Base-by-base conservation (phyloP, 2,113 vertebrate genomes). In the Crocuta crocuta region DNA sequence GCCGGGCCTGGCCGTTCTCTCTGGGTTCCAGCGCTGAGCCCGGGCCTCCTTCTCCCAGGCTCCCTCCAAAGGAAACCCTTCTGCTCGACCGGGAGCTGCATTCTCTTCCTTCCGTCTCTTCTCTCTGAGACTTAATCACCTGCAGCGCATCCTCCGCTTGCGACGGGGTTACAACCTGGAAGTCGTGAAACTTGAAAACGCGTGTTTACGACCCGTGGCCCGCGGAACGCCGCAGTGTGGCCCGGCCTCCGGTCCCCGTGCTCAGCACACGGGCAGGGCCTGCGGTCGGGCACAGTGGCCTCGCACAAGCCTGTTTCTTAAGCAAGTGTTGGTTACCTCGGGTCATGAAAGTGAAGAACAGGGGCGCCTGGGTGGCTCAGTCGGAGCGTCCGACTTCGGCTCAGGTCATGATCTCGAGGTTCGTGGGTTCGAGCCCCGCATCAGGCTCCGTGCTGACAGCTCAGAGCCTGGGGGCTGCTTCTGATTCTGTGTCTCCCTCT, bases 31-130 rank as follows among this genome's bases (percentile, higher is more conserved):
- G 82, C 1, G 24, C 89, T 17, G 89, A n/a, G 74, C 10, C 50
- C 17, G 0, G 4, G 35, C 53, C n/a, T 70, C n/a, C 43, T 28
- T 24, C 45, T 7, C 50, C 11, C 4, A 4, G 1, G 7, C 19
- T 79, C 21, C 3, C 2, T 0, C 53, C 5, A 5, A 8, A 35
- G 81, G 48, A 82, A 39, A 66, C 28, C 28, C 83, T 68, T 28
- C 43, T 17, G 26, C 8, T 71, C 63, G 53, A 58, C 23, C 16
- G 28, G 4, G 31, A 35, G 21, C 66, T 7, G 65, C 28, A 5
- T 9, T 48, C 21, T 73, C 61, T 58, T 58, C 35, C 68, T 76
- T 33, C 76, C 3, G 13, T 28, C 71, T 24, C 68, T 84, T 79
- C 48, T 76, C 35, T 15, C 91, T 63, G 35, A 48, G 85, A 17